A percentile compares a stretch with the other conserved stretches of the same genome.
These are phyloP conservation scores for Chlamydotis undulata DNA, from an alignment of 2,113 vertebrate species.

Conservation along the genomic window DNA sequence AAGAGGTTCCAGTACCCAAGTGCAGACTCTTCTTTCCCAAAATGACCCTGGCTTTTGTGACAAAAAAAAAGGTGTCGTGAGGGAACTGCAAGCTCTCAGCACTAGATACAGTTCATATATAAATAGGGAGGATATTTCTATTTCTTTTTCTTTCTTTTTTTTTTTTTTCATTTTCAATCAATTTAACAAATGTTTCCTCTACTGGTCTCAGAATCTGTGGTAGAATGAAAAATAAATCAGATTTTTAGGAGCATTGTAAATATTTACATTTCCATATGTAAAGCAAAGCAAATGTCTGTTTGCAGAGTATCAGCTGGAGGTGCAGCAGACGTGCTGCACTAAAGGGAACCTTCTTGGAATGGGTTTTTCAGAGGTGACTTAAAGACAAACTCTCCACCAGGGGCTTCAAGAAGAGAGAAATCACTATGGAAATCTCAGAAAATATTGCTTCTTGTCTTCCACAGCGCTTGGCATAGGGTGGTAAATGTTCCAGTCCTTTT, in stretches of 20 bases:
- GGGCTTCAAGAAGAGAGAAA: background rate
- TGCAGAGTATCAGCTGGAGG: background rate
- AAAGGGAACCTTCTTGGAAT: background rate
- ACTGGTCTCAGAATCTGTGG: background rate
- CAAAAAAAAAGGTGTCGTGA: background rate
- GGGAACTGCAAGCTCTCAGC: background rate
- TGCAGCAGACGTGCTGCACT: background rate
- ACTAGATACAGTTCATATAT: background rate
- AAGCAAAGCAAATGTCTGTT: background rate
- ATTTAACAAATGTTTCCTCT: background rate
- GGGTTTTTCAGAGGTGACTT: background rate
- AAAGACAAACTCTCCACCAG: background rate
- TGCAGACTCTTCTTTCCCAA: background rate
- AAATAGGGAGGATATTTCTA: background rate
- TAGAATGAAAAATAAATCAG: background rate
- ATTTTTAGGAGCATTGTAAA: background rate
- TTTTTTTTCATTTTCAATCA: background rate
- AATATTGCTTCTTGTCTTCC: background rate
- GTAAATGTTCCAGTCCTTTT: background rate
- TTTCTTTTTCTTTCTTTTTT: background rate
- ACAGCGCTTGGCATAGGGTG: background rate
- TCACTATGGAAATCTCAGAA: background rate
- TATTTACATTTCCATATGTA: background rate
- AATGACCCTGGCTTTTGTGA: background rate
- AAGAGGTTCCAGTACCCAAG: background rate